phyloP scores from a whole-genome alignment of 2,888 invertebrate genomes.

The Meiosimyza platycephala region DNA sequence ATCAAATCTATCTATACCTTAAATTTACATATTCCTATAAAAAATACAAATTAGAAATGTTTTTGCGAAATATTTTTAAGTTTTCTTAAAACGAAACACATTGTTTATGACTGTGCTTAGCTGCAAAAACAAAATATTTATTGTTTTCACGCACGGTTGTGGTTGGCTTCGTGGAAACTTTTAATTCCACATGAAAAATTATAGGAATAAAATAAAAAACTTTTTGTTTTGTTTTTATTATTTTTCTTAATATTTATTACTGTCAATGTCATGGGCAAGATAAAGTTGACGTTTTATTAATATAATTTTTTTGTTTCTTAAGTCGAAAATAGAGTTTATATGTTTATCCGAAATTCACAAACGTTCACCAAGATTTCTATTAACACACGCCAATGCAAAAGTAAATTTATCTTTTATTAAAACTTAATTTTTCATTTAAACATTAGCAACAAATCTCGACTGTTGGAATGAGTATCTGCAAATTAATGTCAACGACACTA shows the following conservation, averaged over 20 bases:
- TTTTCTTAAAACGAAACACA: too few species aligned
- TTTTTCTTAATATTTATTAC: not conserved
- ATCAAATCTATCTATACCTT: too few species aligned
- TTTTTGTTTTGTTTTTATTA: conserved; percentile 8
- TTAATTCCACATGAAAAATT: too few species aligned
- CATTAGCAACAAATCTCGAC: conserved; percentile 62
- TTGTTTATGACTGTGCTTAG: too few species aligned
- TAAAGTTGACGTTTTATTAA: conserved; percentile 20
- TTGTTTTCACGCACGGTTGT: too few species aligned
- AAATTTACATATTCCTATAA: too few species aligned
- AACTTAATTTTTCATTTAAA: not conserved
- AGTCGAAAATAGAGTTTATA: not conserved
- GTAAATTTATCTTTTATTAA: conserved; percentile 21
- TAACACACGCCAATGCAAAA: not conserved
- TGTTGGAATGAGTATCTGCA: conserved; percentile 64
- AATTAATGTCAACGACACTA: conserved; percentile 55
- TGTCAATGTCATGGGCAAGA: conserved; percentile 44
- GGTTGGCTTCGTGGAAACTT: too few species aligned
- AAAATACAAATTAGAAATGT: too few species aligned
- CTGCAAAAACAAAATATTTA: too few species aligned
- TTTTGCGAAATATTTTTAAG: too few species aligned
- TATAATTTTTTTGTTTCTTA: not conserved
- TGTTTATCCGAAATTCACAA: not conserved
- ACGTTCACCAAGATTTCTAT: conserved; percentile 3
- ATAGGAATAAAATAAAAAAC: not conserved